Evolutionary conservation across 2,797 vertebrate genomes (phyloP).

Genomic region (Euphonia xanthogaster): DNA sequence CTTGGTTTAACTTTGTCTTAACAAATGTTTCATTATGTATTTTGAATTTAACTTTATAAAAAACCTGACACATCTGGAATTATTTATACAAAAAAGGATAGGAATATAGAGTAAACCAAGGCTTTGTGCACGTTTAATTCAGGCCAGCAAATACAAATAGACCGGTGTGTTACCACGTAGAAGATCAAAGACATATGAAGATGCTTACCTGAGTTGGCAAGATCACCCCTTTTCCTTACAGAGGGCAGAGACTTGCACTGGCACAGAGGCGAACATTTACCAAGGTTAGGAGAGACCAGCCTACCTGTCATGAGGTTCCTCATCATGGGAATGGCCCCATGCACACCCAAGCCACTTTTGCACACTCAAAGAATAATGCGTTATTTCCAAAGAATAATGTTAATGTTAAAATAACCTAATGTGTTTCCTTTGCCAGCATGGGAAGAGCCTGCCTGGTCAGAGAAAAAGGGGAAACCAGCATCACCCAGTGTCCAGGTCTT

Average conservation of each 20-base stretch:
- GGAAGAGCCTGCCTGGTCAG: not conserved
- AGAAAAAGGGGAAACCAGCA: not conserved
- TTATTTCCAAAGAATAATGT: not conserved
- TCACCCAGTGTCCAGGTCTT: not conserved
- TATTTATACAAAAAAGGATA: not conserved
- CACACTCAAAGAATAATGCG: not conserved
- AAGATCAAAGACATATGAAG: not conserved
- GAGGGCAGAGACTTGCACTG: not conserved
- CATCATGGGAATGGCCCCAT: not conserved
- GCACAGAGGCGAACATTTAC: not conserved
- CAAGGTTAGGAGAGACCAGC: not conserved
- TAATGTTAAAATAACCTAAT: not conserved
- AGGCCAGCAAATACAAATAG: not conserved
- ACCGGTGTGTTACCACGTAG: rapidly evolving
- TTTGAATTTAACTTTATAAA: not conserved
- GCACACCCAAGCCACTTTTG: not conserved
- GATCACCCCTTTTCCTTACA: not conserved
- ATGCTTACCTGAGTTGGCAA: not conserved
- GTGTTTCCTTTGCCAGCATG: not conserved
- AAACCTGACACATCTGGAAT: not conserved
- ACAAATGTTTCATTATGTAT: not conserved
- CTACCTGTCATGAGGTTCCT: not conserved
- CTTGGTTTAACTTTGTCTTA: not conserved
- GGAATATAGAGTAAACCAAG: not conserved
- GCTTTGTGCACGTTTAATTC: not conserved